These are phyloP conservation scores for Paramormyrops hopkinsi DNA, from an alignment of 2,797 vertebrate genomes.

Conservation along the genomic window DNA sequence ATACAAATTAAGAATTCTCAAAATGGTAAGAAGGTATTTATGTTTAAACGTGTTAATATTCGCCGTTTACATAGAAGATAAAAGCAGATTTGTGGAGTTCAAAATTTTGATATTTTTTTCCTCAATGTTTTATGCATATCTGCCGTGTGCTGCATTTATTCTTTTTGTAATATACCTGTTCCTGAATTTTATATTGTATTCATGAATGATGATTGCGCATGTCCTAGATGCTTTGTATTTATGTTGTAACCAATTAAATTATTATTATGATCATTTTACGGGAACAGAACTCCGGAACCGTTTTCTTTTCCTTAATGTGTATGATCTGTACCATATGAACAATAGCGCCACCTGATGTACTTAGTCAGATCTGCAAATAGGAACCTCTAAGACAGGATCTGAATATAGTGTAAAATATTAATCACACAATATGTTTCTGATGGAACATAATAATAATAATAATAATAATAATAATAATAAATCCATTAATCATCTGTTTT, in stretches of 20 bases:
- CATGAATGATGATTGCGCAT: background rate
- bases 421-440: background rate
- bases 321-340: background rate
- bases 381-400: background rate
- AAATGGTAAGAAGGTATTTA: background rate
- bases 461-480: background rate
- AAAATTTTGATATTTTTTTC: background rate
- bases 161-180: background rate
- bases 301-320: background rate
- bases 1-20: background rate
- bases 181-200: background rate
- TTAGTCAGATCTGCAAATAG: background rate
- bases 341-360: background rate
- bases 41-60: background rate
- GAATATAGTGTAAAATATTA: background rate
- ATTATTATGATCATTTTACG: background rate
- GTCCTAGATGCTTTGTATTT: background rate
- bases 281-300: background rate
- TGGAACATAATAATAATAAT: background rate
- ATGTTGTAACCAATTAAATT: background rate
- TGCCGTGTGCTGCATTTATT: background rate
- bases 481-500: background rate
- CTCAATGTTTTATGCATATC: background rate
- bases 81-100: background rate
- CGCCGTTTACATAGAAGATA: background rate